Conservation (phyloP, 2,888 invertebrate genomes). For the Euplexia lucipara region DNA sequence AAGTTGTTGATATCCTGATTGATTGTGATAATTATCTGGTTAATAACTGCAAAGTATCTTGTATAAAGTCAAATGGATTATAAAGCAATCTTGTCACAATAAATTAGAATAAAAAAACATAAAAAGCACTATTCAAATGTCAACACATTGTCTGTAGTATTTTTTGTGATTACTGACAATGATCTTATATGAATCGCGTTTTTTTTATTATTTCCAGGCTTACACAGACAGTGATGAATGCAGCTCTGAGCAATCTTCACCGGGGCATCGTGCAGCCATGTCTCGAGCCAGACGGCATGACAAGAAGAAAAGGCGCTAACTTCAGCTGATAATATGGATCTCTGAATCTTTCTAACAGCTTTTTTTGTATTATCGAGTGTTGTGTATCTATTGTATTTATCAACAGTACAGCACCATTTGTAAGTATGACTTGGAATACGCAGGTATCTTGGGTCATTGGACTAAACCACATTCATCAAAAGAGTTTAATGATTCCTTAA, state of each 20-base stretch:
- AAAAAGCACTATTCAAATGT: neutral
- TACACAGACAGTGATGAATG: conserved; percentile 94
- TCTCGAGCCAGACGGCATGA: conserved; percentile 93
- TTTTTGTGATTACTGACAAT: too few species aligned
- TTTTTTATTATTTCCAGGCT: conserved; percentile 76
- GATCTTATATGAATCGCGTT: neutral
- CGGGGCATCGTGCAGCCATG: conserved; percentile 93
- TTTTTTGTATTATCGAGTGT: conserved; percentile 21
- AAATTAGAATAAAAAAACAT: too few species aligned
- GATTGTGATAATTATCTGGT: too few species aligned
- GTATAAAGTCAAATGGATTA: too few species aligned
- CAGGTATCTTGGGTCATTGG: too few species aligned
- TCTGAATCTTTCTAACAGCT: conserved; percentile 3
- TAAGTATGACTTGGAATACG: neutral
- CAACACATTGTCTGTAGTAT: too few species aligned
- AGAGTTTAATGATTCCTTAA: too few species aligned
- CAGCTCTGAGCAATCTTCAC: conserved; percentile 94
- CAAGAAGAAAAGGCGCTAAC: conserved; percentile 93
- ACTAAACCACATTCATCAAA: too few species aligned
- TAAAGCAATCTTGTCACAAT: too few species aligned
- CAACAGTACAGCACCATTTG: conserved; percentile 12
- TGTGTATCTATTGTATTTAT: conserved; percentile 2
- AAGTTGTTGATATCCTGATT: too few species aligned
- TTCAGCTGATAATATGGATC: neutral
- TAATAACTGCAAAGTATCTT: too few species aligned